A percentile compares a stretch with the other conserved stretches of the same genome.
phyloP scores from a whole-genome alignment of 1,140 invertebrate genomes.

The Papilio xuthus region DNA sequence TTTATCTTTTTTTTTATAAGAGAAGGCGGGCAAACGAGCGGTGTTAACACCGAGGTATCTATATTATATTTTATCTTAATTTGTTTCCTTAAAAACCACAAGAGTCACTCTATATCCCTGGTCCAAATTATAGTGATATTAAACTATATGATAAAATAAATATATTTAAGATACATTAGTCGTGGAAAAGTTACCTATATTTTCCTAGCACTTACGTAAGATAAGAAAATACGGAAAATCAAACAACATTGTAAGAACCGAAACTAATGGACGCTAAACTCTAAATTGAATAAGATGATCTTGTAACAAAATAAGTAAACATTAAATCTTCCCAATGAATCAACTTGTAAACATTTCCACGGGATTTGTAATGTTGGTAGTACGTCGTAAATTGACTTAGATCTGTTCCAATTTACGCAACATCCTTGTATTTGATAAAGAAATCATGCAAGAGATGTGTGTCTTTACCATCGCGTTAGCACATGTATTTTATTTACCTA shows the following conservation, averaged over 20 bases:
- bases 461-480: neutral
- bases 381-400: slow-evolving; percentile 5
- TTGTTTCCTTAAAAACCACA: too few relatives aligned
- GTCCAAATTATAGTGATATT: too few relatives aligned
- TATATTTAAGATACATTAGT: too few relatives aligned
- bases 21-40: too few relatives aligned
- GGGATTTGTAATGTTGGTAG: neutral
- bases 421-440: slow-evolving; percentile 8
- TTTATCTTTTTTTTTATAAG: too few relatives aligned
- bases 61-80: too few relatives aligned
- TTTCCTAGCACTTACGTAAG: neutral
- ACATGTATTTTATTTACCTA: neutral
- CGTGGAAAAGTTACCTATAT: neutral
- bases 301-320: slow-evolving; percentile 10
- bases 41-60: too few relatives aligned
- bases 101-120: too few relatives aligned
- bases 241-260: neutral
- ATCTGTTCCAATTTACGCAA: slow-evolving; percentile 25
- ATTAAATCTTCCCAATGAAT: neutral
- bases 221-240: neutral
- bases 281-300: neutral
- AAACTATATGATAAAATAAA: too few relatives aligned
- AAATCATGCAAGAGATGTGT: neutral
- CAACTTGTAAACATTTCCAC: slow-evolving; percentile 13
- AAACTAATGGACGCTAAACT: neutral